phyloP scores from a whole-genome alignment of 2,797 vertebrate genomes.

The Hapalemur alaotrensis region DNA sequence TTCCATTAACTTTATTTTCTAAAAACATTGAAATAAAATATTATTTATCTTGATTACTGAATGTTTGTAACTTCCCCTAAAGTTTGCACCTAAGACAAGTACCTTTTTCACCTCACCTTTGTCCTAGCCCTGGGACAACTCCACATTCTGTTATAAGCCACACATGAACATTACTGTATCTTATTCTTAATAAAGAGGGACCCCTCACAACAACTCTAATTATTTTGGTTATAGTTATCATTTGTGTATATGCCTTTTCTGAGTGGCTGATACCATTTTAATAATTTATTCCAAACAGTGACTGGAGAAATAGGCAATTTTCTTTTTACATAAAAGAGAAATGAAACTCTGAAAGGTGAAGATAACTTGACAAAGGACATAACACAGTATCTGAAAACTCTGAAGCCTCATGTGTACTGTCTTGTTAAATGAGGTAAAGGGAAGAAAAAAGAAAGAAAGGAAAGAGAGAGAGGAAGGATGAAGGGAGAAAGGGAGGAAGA shows the following conservation, averaged over 20 bases:
- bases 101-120: not conserved
- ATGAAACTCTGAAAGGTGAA: not conserved
- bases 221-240: not conserved
- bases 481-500: not conserved
- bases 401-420: not conserved
- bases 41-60: not conserved
- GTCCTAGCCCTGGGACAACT: not conserved
- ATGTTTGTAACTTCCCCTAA: not conserved
- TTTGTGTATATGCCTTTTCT: not conserved
- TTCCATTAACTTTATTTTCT: not conserved
- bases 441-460: not conserved
- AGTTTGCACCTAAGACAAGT: not conserved
- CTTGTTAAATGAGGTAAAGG: not conserved
- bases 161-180: not conserved
- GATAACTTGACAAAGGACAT: not conserved
- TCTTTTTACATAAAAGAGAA: conserved; percentile 36
- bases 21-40: not conserved
- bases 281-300: conserved; percentile 25
- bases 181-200: not conserved
- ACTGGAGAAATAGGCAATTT: conserved; percentile 11
- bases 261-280: conserved; percentile 6
- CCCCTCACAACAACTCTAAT: not conserved
- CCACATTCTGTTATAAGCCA: not conserved
- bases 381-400: not conserved
- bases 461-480: not conserved